phyloP scores from a whole-genome alignment of 2,888 invertebrate genomes.

The Drosophila robusta region DNA sequence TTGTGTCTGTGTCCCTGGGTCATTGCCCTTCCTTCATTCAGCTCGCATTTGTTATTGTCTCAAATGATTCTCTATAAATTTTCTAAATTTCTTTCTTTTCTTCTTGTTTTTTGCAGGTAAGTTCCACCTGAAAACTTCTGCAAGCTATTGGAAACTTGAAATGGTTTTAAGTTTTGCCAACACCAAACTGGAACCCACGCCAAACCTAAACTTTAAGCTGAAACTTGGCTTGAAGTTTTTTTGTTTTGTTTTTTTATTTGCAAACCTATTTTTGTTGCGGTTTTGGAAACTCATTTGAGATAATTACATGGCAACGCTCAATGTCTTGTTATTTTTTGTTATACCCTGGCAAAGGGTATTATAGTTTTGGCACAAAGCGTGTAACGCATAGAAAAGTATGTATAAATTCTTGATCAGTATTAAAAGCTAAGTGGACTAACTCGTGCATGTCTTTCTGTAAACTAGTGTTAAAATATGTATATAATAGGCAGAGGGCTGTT shows the following conservation, averaged over 20 bases:
- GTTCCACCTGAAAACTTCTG: slow-evolving; percentile 45
- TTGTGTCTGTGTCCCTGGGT: slow-evolving; percentile 35
- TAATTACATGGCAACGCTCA: slow-evolving; percentile 59
- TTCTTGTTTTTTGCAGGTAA: slow-evolving; percentile 62
- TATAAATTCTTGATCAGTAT: background rate
- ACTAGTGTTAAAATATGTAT: too few species aligned
- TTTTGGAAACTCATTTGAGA: slow-evolving; percentile 71
- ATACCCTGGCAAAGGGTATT: background rate
- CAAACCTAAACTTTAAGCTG: slow-evolving; percentile 13
- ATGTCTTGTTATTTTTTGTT: slow-evolving; percentile 25
- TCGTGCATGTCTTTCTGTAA: too few species aligned
- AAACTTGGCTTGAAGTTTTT: slow-evolving; percentile 15
- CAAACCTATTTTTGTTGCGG: slow-evolving; percentile 25
- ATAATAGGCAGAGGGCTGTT: too few species aligned
- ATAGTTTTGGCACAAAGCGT: background rate
- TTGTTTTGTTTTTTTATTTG: slow-evolving; percentile 16
- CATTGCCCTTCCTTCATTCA: slow-evolving; percentile 46
- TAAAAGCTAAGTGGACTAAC: too few species aligned
- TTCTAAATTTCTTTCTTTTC: slow-evolving; percentile 34
- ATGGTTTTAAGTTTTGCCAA: slow-evolving; percentile 4
- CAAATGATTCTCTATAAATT: slow-evolving; percentile 39
- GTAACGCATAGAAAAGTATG: background rate
- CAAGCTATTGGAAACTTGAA: slow-evolving; percentile 17
- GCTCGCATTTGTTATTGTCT: slow-evolving; percentile 11
- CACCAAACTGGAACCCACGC: slow-evolving; percentile 9